Percentiles rank a stretch among this genome's conserved stretches.
These are phyloP conservation scores for Ophioderma brevispina DNA, from an alignment of 35 echinoderm and acorn worm species.

Conservation along the genomic window DNA sequence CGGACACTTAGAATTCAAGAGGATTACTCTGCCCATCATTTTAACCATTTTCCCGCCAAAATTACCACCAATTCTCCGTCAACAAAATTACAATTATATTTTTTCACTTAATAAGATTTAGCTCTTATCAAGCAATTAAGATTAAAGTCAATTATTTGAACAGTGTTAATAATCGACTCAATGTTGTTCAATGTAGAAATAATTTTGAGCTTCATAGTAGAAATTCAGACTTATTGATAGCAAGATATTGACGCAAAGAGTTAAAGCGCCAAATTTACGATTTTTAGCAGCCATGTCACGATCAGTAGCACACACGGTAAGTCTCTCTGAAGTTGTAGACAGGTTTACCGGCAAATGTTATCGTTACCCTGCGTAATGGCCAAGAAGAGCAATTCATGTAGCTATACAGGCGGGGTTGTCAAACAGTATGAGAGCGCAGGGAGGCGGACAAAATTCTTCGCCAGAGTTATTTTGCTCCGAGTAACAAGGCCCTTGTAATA, in stretches of 20 bases:
- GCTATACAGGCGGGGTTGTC: background rate
- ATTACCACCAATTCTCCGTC: background rate
- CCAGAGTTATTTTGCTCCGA: background rate
- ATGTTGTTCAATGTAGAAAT: too few relatives aligned
- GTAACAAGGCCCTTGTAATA: background rate
- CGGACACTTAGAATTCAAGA: background rate
- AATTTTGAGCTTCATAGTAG: too few relatives aligned
- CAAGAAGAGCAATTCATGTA: background rate
- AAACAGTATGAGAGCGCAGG: background rate
- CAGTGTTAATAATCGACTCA: too few relatives aligned
- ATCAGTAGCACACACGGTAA: background rate
- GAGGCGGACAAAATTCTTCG: background rate
- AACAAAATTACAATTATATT: too few relatives aligned
- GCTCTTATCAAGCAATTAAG: too few relatives aligned
- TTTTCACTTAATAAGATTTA: too few relatives aligned
- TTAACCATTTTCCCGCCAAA: background rate
- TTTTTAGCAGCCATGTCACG: background rate
- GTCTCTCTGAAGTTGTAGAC: slow-evolving; percentile 4
- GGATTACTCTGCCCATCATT: background rate
- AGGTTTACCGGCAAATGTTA: background rate
- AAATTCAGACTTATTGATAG: too few relatives aligned
- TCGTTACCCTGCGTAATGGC: background rate
- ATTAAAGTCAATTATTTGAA: too few relatives aligned
- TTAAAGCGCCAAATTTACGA: background rate
- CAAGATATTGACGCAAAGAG: background rate